phyloP scores from a whole-genome alignment of 2,797 vertebrate genomes.

The Molossus molossus region DNA sequence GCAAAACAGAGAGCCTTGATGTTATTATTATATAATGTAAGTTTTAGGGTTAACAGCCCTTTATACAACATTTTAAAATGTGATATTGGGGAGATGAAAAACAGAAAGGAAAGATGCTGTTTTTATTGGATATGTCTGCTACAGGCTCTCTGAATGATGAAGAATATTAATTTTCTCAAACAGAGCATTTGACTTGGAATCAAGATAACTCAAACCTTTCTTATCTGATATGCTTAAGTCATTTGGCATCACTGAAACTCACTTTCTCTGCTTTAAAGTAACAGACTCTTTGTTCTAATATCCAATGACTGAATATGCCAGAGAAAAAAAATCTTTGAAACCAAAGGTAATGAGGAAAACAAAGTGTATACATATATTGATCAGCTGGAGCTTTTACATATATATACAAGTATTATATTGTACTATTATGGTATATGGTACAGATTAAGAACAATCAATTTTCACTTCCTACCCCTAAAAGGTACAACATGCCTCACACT shows the following conservation, averaged over 20 bases:
- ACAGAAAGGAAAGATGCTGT: not conserved
- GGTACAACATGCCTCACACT: not conserved
- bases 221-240: not conserved
- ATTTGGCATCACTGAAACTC: not conserved
- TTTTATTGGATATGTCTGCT: constrained; percentile 12
- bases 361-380: not conserved
- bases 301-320: not conserved
- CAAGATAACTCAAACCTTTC: not conserved
- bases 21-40: constrained; percentile 59
- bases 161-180: constrained; percentile 47
- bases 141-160: not conserved
- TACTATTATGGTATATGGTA: not conserved
- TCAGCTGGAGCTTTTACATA: not conserved
- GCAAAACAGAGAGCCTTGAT: constrained; percentile 66
- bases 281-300: not conserved
- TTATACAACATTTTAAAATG: constrained; percentile 18
- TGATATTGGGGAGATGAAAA: constrained; percentile 52
- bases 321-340: not conserved
- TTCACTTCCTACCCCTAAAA: not conserved
- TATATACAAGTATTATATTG: not conserved
- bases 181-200: not conserved
- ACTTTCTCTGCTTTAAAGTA: not conserved
- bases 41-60: constrained; percentile 21
- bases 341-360: not conserved
- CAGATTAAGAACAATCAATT: not conserved